Evolutionary conservation across 2,888 invertebrate genomes (phyloP).

Genomic region (Mamestra brassicae): DNA sequence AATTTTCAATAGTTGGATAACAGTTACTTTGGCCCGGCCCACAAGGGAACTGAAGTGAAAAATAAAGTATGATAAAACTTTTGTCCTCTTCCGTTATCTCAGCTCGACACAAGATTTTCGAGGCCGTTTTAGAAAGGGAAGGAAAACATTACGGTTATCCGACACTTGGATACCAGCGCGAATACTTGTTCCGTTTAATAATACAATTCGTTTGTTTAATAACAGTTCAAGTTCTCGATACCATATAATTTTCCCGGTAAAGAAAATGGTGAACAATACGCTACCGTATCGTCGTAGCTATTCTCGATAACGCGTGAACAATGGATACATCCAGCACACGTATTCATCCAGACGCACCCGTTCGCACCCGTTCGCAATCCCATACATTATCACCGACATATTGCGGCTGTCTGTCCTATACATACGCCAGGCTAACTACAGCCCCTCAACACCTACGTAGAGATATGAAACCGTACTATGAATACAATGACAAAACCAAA

Average conservation of each 20-base stretch:
- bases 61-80: conserved; percentile 66
- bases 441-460: conserved; percentile 36
- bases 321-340: conserved; percentile 35
- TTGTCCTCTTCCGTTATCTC: conserved; percentile 58
- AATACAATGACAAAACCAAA: conserved; percentile 74
- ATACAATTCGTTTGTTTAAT: conserved; percentile 16
- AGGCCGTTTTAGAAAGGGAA: conserved; percentile 44
- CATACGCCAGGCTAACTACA: conserved; percentile 47
- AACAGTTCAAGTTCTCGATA: neutral
- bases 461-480: conserved; percentile 58
- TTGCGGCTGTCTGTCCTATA: conserved; percentile 43
- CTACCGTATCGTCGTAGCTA: neutral
- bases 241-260: neutral
- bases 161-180: conserved; percentile 32
- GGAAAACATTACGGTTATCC: conserved; percentile 49
- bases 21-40: conserved; percentile 34
- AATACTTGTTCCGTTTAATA: conserved; percentile 26
- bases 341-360: conserved; percentile 36
- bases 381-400: conserved; percentile 61
- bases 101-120: conserved; percentile 58
- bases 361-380: conserved; percentile 21
- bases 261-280: conserved; percentile 17
- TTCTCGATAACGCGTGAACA: conserved; percentile 48
- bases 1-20: conserved; percentile 26
- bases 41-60: conserved; percentile 55